phyloP scores from a whole-genome alignment of 2,888 invertebrate species.

The Ceratothoa steindachneri region DNA sequence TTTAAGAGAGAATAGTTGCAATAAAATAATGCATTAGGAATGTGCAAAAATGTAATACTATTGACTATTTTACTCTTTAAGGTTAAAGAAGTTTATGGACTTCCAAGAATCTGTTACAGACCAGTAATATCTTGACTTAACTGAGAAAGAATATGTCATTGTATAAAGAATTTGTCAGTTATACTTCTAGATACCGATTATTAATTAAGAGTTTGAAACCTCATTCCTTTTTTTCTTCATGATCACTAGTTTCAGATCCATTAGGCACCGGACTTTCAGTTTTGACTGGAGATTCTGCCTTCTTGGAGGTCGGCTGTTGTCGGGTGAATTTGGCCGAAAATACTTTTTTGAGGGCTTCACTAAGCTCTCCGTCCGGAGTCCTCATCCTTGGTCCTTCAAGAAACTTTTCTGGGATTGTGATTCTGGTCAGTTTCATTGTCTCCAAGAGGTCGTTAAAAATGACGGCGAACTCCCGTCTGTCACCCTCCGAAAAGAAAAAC shows the following conservation, averaged over 20 bases:
- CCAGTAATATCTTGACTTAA: no score
- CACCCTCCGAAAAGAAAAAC: constrained; percentile 25
- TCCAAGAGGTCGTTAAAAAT: constrained; percentile 21
- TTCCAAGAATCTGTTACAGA: no score
- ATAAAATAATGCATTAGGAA: no score
- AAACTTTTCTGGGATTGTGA: constrained; percentile 14
- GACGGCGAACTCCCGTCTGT: constrained; percentile 7
- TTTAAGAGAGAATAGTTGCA: no score
- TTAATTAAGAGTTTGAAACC: no score
- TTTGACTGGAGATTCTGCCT: not conserved
- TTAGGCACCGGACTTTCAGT: not conserved
- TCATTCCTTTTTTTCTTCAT: not conserved
- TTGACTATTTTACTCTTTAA: no score
- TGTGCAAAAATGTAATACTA: no score
- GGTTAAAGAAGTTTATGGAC: no score
- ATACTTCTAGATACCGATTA: no score
- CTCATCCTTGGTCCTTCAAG: not conserved
- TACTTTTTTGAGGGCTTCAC: constrained; percentile 10
- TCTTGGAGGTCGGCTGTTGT: no score
- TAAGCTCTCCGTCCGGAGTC: constrained; percentile 13
- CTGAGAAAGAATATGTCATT: no score
- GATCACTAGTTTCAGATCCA: not conserved
- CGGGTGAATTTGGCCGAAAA: not conserved
- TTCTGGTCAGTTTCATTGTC: constrained; percentile 17
- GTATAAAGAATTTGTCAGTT: no score